phyloP scores from a whole-genome alignment of 2,888 invertebrate genomes.

The Selenia dentaria region DNA sequence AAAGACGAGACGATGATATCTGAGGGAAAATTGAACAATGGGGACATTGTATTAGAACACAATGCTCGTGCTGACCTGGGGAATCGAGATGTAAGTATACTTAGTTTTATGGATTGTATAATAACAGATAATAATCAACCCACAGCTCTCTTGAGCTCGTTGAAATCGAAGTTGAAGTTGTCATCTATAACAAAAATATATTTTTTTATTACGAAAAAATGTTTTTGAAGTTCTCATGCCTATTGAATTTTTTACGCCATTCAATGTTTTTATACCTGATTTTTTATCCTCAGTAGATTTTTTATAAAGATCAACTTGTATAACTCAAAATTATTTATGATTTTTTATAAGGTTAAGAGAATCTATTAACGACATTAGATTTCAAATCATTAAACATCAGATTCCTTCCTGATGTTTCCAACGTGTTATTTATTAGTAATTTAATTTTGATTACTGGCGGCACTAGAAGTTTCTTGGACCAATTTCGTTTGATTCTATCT shows the following conservation, averaged over 20 bases:
- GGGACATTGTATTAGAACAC: too few species aligned
- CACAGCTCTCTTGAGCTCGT: too few species aligned
- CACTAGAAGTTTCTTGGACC: too few species aligned
- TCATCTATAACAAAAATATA: slow-evolving; percentile 33
- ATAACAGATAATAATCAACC: too few species aligned
- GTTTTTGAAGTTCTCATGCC: slow-evolving; percentile 10
- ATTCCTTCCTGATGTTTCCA: too few species aligned
- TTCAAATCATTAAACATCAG: slow-evolving; percentile 47
- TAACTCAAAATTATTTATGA: too few species aligned
- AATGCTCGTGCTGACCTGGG: too few species aligned
- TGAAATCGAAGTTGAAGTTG: slow-evolving; percentile 38
- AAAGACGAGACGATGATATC: too few species aligned
- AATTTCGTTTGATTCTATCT: slow-evolving; percentile 25
- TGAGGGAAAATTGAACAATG: too few species aligned
- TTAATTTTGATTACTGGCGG: slow-evolving; percentile 31
- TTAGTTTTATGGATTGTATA: too few species aligned
- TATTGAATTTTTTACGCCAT: slow-evolving; percentile 28
- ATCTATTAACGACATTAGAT: slow-evolving; percentile 43
- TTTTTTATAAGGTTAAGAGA: slow-evolving; percentile 23
- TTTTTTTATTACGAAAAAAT: slow-evolving; percentile 29
- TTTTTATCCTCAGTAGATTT: slow-evolving; percentile 1
- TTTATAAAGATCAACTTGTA: too few species aligned
- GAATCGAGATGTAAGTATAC: too few species aligned
- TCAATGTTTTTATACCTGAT: slow-evolving; percentile 24
- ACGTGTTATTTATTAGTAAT: slow-evolving; percentile 31